Percentiles rank a stretch among this genome's conserved stretches.
Evolutionary conservation across 2,797 vertebrate species (phyloP).

Genomic region (Rhabdomys pumilio): DNA sequence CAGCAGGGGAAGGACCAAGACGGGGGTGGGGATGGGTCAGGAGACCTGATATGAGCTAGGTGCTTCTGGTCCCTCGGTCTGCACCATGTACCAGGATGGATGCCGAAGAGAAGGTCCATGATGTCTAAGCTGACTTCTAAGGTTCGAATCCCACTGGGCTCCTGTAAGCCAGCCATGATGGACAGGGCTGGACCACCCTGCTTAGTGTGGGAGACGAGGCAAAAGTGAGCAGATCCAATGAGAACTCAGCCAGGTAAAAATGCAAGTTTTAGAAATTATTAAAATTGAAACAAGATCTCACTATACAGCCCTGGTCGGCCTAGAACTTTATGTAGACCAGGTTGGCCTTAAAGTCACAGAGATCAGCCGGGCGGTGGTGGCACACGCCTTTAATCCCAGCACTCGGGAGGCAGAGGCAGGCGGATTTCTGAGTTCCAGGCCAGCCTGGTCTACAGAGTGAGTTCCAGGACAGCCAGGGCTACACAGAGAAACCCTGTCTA

Average conservation of each 20-base stretch:
- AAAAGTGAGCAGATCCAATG: not conserved
- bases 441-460: no score
- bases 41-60: not conserved
- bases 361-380: not conserved
- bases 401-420: no score
- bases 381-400: no score
- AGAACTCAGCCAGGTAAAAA: not conserved
- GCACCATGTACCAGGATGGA: not conserved
- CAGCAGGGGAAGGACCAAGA: not conserved
- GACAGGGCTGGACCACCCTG: not conserved
- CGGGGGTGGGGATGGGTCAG: not conserved
- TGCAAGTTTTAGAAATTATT: not conserved
- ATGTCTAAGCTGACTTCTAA: not conserved
- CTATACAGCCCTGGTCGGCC: not conserved
- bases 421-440: no score
- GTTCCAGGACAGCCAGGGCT: no score
- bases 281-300: not conserved
- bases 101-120: not conserved
- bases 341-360: not conserved
- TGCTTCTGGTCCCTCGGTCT: not conserved
- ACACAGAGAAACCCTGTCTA: no score
- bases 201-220: not conserved
- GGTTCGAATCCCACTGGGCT: not conserved
- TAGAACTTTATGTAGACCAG: not conserved
- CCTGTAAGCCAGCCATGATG: not conserved